Evolutionary conservation across 2,113 vertebrate species (phyloP).

Genomic region (Echinops telfairi): DNA sequence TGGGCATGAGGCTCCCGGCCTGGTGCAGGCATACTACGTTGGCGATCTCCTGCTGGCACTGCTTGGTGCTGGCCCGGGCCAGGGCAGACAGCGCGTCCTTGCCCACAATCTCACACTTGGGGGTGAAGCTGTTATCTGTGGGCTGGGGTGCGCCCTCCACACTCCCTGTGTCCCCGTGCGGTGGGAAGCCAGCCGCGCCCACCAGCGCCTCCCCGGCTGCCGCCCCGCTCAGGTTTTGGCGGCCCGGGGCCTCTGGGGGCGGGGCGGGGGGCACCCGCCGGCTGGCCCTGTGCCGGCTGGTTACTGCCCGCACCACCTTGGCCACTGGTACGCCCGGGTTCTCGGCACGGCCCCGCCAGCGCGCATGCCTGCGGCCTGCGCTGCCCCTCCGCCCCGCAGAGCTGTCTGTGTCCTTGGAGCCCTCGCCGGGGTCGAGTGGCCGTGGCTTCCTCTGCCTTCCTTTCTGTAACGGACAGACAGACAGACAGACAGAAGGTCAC

Average conservation of each 20-base stretch:
- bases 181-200: constrained; percentile 81
- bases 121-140: constrained; percentile 92
- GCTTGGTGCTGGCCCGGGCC: constrained; percentile 93
- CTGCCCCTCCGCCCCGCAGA: constrained; percentile 88
- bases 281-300: constrained; percentile 83
- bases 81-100: constrained; percentile 96
- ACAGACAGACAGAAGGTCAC: constrained; percentile 29
- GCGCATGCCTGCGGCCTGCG: constrained; percentile 86
- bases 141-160: constrained; percentile 95
- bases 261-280: constrained; percentile 76
- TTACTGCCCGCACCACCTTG: constrained; percentile 86
- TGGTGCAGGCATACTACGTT: constrained; percentile 97
- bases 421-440: constrained; percentile 91
- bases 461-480: constrained; percentile 82
- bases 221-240: constrained; percentile 91
- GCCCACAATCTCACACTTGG: constrained; percentile 95
- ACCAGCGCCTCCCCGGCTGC: constrained; percentile 87
- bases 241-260: constrained; percentile 88
- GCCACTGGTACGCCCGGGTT: constrained; percentile 83
- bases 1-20: constrained; percentile 94
- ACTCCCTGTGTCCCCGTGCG: constrained; percentile 94
- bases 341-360: constrained; percentile 88
- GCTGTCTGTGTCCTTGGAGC: constrained; percentile 90
- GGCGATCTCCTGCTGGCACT: constrained; percentile 96
- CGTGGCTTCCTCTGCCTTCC: constrained; percentile 91